A percentile compares a stretch with the other conserved stretches of the same genome.
Conservation (phyloP, 1,140 invertebrate genomes). For the Megalonaias nervosa region DNA sequence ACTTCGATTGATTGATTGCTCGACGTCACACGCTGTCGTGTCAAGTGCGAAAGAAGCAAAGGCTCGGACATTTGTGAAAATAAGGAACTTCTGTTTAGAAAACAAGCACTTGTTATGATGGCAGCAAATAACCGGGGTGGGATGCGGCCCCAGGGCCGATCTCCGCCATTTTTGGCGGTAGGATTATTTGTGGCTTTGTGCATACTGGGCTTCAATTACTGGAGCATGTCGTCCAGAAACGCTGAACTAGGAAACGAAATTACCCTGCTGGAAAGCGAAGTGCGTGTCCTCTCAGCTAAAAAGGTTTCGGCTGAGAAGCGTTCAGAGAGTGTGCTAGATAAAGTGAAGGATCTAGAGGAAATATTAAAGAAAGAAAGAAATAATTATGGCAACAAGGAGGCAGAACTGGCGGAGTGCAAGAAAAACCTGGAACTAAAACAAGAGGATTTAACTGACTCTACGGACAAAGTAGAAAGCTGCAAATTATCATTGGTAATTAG, state of each 20-base stretch:
- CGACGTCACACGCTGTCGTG: too few relatives aligned
- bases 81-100: too few relatives aligned
- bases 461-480: too few relatives aligned
- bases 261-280: constrained; percentile 27
- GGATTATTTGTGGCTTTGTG: constrained; percentile 43
- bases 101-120: constrained; percentile 9
- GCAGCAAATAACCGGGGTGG: constrained; percentile 45
- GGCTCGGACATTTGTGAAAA: too few relatives aligned
- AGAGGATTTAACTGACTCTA: too few relatives aligned
- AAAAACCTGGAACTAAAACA: too few relatives aligned
- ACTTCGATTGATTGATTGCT: too few relatives aligned
- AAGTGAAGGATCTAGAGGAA: constrained; percentile 32
- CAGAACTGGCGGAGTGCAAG: background rate
- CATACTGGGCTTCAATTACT: constrained; percentile 53
- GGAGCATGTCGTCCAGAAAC: constrained; percentile 43
- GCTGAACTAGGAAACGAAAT: constrained; percentile 35
- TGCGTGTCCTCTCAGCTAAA: constrained; percentile 37
- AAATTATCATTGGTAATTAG: too few relatives aligned
- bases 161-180: constrained; percentile 49
- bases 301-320: constrained; percentile 42
- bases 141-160: constrained; percentile 44
- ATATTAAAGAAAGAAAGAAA: constrained; percentile 26
- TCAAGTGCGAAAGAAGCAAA: too few relatives aligned
- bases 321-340: constrained; percentile 23
- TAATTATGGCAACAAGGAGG: constrained; percentile 8